Evolutionary conservation across 2,888 invertebrate genomes (phyloP), one percentile per base, ranked within the genome.

Genomic region (Agriotes lineatus): DNA sequence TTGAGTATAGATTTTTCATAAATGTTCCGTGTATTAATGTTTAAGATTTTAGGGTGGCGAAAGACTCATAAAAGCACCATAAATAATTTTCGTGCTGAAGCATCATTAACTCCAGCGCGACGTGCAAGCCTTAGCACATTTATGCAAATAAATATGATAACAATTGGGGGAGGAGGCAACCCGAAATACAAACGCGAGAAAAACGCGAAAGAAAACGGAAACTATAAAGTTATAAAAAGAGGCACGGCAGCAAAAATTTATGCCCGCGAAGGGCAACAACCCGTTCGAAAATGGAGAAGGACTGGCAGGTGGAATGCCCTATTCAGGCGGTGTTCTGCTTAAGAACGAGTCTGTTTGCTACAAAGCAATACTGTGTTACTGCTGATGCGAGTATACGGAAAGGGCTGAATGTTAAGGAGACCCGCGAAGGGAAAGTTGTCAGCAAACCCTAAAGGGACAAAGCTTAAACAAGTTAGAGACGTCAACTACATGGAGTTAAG

Each of bases 311-410:
- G 30, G 30, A 54, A 54, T n/a, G 33, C 30, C 33, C 54, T n/a
- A 52, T 62, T 39, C 52, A 14, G 16, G 37, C 20, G 33, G 19
- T 18, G 48, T 60, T 60, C 44, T 62, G 54, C 22, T 30, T 54
- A 54, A 54, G 33, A 62, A 54, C 22, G 42, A 7, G n/a, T 14
- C n/a, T 54, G 54, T 62, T 42, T 62, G 9, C 19, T 54, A n/a
- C 22, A 22, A 54, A 44, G 54, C 30, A 62, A 54, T 30, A 37
- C 19, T 37, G 39, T 12, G 5, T 50, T 52, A 39, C 3, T 35
- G 54, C 54, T 48, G 35, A 50, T 48, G 60, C 48, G 19, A 42
- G 35, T 6, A 60, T 45, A 35, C 45, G 58, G 22, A 58, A 60
- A 48, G 59, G 59, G 9, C 33, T 45, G 59, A 62, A 54, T 54